These are phyloP conservation scores for Semibalanus balanoides DNA, from an alignment of 1,140 invertebrate species.

Conservation along the genomic window DNA sequence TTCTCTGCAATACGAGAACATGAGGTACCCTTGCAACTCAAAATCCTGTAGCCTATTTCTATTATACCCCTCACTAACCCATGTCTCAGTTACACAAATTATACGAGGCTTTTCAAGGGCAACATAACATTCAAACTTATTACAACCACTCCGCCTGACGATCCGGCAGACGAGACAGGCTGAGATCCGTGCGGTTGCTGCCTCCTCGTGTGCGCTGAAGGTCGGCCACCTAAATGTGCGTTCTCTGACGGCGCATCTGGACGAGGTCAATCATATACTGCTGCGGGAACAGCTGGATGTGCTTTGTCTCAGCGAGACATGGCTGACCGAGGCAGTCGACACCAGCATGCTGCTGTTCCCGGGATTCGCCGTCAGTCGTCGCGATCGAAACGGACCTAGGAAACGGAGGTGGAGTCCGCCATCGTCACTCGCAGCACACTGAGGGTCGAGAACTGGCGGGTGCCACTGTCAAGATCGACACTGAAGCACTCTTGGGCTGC, in stretches of 20 bases:
- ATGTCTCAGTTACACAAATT: too few species aligned
- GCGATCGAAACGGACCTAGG: neutral
- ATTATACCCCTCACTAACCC: too few species aligned
- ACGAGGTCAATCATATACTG: neutral
- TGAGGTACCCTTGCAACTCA: too few species aligned
- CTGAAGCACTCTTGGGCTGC: too few species aligned
- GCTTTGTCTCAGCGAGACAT: neutral
- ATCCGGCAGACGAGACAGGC: neutral
- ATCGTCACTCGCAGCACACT: neutral
- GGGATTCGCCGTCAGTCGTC: neutral
- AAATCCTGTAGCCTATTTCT: too few species aligned
- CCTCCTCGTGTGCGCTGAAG: neutral
- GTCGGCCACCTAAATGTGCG: neutral
- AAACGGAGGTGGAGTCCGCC: neutral
- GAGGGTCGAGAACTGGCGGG: too few species aligned
- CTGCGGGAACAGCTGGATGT: neutral
- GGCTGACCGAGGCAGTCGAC: neutral
- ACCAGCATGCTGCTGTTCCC: neutral
- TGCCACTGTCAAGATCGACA: too few species aligned
- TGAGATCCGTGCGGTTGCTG: neutral
- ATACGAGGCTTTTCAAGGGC: too few species aligned
- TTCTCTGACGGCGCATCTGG: neutral
- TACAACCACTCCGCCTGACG: neutral
- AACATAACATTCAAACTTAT: too few species aligned
- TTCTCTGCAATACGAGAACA: too few species aligned